phyloP scores from a whole-genome alignment of 2,888 invertebrate genomes.

The Pycnomerus fuliginosus region DNA sequence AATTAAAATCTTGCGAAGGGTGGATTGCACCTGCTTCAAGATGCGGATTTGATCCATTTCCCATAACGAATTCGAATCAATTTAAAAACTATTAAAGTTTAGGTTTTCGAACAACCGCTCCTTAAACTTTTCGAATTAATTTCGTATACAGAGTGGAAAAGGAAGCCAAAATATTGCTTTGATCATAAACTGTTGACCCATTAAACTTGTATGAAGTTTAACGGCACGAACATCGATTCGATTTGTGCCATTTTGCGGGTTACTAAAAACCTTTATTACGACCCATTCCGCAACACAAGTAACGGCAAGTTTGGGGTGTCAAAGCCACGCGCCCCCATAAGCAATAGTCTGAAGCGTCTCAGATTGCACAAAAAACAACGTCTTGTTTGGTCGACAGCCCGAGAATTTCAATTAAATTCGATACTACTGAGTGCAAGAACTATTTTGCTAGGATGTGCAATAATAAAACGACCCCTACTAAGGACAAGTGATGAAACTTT shows the following conservation, averaged over 20 bases:
- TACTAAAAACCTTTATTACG: constrained; percentile 12
- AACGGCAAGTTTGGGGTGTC: constrained; percentile 10
- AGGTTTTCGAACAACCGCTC: too few relatives aligned
- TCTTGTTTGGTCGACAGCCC: too few relatives aligned
- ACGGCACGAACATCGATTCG: constrained; percentile 16
- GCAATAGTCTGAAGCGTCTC: constrained; percentile 8
- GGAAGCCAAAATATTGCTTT: constrained; percentile 12
- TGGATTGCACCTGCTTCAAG: too few relatives aligned
- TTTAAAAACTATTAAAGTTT: constrained; percentile 4
- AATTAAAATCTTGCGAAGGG: too few relatives aligned
- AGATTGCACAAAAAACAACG: too few relatives aligned
- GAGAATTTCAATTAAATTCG: constrained; percentile 8
- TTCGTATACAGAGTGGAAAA: constrained; percentile 1
- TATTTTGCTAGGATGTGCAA: constrained; percentile 7
- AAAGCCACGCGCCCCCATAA: constrained; percentile 7
- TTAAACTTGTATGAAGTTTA: constrained; percentile 18
- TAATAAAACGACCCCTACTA: constrained; percentile 8
- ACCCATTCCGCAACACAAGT: constrained; percentile 3
- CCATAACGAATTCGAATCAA: too few relatives aligned
- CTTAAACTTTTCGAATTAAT: constrained; percentile 17
- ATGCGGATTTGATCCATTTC: too few relatives aligned
- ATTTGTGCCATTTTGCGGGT: constrained; percentile 7
- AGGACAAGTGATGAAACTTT: constrained; percentile 13
- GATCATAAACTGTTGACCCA: constrained; percentile 20
- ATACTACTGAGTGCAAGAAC: constrained; percentile 1